Evolutionary conservation across 2,888 invertebrate species (phyloP).

Genomic region (Blastobasis lacticolella): DNA sequence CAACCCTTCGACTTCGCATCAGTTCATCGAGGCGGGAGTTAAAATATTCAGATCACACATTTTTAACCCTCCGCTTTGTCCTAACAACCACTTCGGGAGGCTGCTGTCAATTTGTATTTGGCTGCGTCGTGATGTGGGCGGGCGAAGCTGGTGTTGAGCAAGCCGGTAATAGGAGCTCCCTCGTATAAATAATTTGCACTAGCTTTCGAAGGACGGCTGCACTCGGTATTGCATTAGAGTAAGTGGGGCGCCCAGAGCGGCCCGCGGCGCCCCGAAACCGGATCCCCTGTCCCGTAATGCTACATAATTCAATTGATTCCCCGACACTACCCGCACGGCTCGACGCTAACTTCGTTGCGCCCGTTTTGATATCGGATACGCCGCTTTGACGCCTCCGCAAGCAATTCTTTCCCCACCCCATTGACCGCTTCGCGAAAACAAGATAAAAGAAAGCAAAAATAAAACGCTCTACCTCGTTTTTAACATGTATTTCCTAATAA

Average conservation of each 20-base stretch:
- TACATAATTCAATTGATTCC: constrained; percentile 72
- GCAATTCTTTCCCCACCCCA: constrained; percentile 42
- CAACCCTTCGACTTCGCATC: constrained; percentile 29
- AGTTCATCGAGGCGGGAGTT: constrained; percentile 31
- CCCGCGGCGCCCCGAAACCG: constrained; percentile 65
- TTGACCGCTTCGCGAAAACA: constrained; percentile 22
- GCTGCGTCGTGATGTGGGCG: constrained; percentile 27
- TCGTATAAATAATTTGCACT: too few species aligned
- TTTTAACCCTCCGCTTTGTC: constrained; percentile 43
- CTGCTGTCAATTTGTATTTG: constrained; percentile 68
- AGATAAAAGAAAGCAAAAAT: constrained; percentile 6
- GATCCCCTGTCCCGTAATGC: constrained; percentile 65
- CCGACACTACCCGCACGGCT: constrained; percentile 71
- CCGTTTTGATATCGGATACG: constrained; percentile 73
- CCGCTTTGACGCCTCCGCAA: constrained; percentile 59
- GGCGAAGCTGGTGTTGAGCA: constrained; percentile 23
- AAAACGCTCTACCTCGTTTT: not conserved
- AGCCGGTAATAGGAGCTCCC: not conserved
- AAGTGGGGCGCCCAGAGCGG: constrained; percentile 32
- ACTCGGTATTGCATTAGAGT: constrained; percentile 53
- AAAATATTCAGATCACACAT: constrained; percentile 63
- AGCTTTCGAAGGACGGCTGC: too few species aligned
- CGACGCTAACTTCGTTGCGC: constrained; percentile 65
- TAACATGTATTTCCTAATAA: constrained; percentile 34
- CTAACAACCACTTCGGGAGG: constrained; percentile 63